These are phyloP conservation scores for Dryobates pubescens DNA, from an alignment of 2,797 vertebrate species.

Conservation along the genomic window DNA sequence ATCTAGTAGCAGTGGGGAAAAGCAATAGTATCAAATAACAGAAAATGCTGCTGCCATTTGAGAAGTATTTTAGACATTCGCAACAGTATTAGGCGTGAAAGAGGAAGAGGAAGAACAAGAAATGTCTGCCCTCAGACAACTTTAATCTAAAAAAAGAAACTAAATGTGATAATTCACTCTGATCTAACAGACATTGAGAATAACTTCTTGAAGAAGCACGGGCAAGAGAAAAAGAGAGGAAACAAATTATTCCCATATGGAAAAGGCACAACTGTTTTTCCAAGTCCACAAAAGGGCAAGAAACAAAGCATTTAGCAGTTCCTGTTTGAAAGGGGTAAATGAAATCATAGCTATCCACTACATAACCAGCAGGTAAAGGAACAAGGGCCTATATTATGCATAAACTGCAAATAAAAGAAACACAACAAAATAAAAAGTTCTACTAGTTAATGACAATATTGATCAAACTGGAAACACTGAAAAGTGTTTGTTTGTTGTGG, in stretches of 20 bases:
- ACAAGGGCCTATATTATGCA: neutral
- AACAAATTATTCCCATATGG: neutral
- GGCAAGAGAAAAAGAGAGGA: neutral
- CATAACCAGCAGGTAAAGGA: neutral
- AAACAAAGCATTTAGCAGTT: neutral
- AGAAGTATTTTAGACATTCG: neutral
- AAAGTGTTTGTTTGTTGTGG: accelerated
- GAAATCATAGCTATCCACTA: neutral
- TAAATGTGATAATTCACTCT: neutral
- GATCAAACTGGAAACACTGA: neutral
- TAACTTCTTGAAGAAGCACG: neutral
- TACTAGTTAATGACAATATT: neutral
- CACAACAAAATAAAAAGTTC: neutral
- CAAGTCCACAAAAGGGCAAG: neutral
- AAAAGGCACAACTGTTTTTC: neutral
- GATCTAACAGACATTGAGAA: neutral
- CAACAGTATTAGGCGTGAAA: neutral
- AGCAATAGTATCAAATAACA: neutral
- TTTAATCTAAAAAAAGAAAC: neutral
- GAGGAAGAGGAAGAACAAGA: neutral
- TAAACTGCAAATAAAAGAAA: neutral
- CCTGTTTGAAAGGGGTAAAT: neutral
- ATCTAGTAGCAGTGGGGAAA: neutral
- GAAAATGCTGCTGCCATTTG: neutral
- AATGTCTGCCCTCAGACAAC: neutral